These are phyloP conservation scores for Drosophila pectinifera DNA, from an alignment of 1,140 invertebrate genomes.

Conservation along the genomic window DNA sequence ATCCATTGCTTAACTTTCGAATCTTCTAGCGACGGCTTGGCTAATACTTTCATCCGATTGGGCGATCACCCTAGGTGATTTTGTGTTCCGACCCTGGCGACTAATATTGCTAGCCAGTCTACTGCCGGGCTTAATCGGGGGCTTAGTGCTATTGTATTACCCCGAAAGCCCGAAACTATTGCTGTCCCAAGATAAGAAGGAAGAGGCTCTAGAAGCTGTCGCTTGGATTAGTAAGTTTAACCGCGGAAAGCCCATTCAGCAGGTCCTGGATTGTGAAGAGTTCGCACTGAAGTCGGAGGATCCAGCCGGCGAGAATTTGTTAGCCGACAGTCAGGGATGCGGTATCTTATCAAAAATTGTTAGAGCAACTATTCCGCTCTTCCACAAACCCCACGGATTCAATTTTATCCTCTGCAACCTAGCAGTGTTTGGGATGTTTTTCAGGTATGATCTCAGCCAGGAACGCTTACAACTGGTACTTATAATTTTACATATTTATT, in stretches of 20 bases:
- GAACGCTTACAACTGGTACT: not conserved
- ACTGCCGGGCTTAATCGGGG: constrained; percentile 87
- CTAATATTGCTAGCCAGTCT: constrained; percentile 87
- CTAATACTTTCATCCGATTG: constrained; percentile 64
- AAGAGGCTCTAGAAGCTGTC: constrained; percentile 86
- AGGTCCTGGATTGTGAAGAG: constrained; percentile 46
- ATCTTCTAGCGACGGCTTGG: constrained; percentile 60
- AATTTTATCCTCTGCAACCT: constrained; percentile 77
- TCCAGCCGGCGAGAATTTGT: constrained; percentile 50
- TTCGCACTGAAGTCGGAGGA: constrained; percentile 59
- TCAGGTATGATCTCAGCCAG: constrained; percentile 44
- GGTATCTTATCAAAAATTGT: constrained; percentile 69
- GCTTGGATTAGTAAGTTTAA: constrained; percentile 86
- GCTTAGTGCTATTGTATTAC: constrained; percentile 86
- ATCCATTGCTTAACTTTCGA: not conserved
- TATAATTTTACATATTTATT: not conserved
- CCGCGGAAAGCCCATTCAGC: constrained; percentile 80
- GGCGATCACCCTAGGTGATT: constrained; percentile 54
- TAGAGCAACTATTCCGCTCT: constrained; percentile 76
- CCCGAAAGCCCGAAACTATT: constrained; percentile 89
- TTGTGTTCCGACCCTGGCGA: constrained; percentile 87
- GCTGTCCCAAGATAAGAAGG: constrained; percentile 85
- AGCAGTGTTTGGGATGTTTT: constrained; percentile 79
- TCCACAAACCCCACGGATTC: constrained; percentile 75
- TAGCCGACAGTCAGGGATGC: constrained; percentile 52